A percentile compares a stretch with the other conserved stretches of the same genome.
Evolutionary conservation across 2,888 invertebrate genomes (phyloP).

Genomic region (Trichopoda pennipes): DNA sequence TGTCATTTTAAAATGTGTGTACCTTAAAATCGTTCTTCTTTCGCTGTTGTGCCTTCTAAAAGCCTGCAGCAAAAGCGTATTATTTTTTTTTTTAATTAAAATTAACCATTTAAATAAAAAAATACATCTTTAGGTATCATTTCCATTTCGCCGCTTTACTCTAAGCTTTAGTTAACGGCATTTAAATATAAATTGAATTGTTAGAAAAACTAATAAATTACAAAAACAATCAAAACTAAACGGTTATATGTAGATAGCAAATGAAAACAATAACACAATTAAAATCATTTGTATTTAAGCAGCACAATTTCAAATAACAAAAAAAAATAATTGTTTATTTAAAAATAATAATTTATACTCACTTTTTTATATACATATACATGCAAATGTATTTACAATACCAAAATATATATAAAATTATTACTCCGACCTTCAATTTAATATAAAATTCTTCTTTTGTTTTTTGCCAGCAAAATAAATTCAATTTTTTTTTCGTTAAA

Average conservation of each 20-base stretch:
- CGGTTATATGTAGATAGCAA: conserved; percentile 50
- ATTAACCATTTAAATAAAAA: no score
- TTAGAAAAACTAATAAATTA: conserved; percentile 42
- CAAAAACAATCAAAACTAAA: not conserved
- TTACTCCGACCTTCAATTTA: conserved; percentile 18
- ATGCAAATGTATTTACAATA: conserved; percentile 37
- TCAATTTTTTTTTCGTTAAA: conserved; percentile 13
- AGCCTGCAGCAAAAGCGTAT: no score
- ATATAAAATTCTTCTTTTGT: no score
- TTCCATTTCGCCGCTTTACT: conserved; percentile 36
- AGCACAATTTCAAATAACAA: not conserved
- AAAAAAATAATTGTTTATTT: conserved; percentile 14
- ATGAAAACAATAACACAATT: conserved; percentile 46
- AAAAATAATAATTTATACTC: conserved; percentile 13
- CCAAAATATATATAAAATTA: conserved; percentile 1
- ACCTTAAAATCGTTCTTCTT: no score
- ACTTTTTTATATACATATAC: conserved; percentile 35
- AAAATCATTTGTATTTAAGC: not conserved
- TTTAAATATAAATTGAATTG: conserved; percentile 38
- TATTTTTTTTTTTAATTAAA: no score
- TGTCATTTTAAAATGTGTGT: no score
- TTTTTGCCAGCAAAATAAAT: not conserved
- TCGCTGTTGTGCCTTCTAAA: no score
- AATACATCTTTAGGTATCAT: not conserved
- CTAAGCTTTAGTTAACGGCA: conserved; percentile 41